These are phyloP conservation scores for Acanthococcus lagerstroemiae DNA, from an alignment of 2,888 invertebrate genomes.

Conservation along the genomic window DNA sequence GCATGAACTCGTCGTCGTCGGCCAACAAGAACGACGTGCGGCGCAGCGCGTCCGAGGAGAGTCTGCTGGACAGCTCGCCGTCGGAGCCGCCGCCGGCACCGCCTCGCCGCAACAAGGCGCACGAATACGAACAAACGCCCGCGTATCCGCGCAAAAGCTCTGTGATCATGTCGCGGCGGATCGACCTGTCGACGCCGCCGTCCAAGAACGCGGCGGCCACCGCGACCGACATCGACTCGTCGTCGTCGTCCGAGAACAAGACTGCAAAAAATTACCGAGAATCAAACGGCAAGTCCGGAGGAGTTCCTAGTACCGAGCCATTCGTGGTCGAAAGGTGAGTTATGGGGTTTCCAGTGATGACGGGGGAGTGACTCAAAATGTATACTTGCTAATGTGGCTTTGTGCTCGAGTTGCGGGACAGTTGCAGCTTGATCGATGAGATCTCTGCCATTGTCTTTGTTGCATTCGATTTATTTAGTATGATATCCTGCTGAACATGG, in stretches of 20 bases:
- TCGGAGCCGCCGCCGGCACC: slow-evolving; percentile 36
- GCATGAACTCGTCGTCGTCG: slow-evolving; percentile 34
- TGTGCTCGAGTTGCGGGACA: no score
- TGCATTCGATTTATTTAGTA: no score
- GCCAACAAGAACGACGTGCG: slow-evolving; percentile 38
- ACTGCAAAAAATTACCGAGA: slow-evolving; percentile 10
- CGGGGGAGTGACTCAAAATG: no score
- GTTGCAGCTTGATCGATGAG: no score
- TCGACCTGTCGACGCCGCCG: slow-evolving; percentile 5
- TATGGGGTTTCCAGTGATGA: not conserved
- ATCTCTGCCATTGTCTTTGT: no score
- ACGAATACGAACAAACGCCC: slow-evolving; percentile 24
- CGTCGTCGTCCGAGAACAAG: slow-evolving; percentile 9
- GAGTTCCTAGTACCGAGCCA: not conserved
- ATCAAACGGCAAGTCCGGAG: slow-evolving; percentile 12
- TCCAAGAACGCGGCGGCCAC: slow-evolving; percentile 6
- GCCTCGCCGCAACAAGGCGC: slow-evolving; percentile 17
- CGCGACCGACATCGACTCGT: slow-evolving; percentile 9
- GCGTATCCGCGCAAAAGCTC: slow-evolving; percentile 16
- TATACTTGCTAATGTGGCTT: no score
- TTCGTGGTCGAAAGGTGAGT: slow-evolving; percentile 16
- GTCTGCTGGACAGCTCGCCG: slow-evolving; percentile 38
- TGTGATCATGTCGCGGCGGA: not conserved
- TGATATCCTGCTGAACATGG: no score
- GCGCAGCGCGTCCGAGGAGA: slow-evolving; percentile 44